Evolutionary conservation across 2,888 invertebrate species (phyloP).

Genomic region (Hedya salicella): DNA sequence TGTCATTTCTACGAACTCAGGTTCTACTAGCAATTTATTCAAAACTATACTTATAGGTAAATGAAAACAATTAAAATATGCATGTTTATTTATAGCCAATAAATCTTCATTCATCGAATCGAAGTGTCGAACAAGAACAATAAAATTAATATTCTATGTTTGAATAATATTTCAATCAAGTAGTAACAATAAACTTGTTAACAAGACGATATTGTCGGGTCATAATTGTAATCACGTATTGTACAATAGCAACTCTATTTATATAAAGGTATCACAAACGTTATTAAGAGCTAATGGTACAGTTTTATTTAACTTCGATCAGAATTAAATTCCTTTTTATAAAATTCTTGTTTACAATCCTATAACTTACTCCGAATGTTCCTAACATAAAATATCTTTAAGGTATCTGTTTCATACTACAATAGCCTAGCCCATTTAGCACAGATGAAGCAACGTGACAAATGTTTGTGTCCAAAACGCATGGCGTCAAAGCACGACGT

Average conservation of each 20-base stretch:
- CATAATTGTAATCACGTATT: neutral
- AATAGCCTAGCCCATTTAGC: conserved; percentile 18
- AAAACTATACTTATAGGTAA: too few relatives aligned
- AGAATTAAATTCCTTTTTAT: neutral
- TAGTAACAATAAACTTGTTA: conserved; percentile 19
- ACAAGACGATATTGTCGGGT: conserved; percentile 16
- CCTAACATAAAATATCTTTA: neutral
- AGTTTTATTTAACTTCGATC: too few relatives aligned
- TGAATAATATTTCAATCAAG: conserved; percentile 11
- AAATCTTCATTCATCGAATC: neutral
- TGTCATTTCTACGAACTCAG: too few relatives aligned
- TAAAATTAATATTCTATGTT: conserved; percentile 23
- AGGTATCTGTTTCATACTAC: neutral
- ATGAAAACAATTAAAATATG: too few relatives aligned
- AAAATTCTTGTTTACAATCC: too few relatives aligned
- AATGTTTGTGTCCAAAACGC: conserved; percentile 32
- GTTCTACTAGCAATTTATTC: too few relatives aligned
- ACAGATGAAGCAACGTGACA: conserved; percentile 36
- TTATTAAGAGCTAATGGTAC: too few relatives aligned
- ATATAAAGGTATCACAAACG: neutral
- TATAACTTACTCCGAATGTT: too few relatives aligned
- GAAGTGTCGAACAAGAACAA: conserved; percentile 12
- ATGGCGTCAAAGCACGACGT: conserved; percentile 51
- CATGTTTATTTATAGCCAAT: neutral
- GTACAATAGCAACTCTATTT: neutral